Base-by-base conservation (phyloP, 2,888 invertebrate genomes). In the Rhodophaea formosa region DNA sequence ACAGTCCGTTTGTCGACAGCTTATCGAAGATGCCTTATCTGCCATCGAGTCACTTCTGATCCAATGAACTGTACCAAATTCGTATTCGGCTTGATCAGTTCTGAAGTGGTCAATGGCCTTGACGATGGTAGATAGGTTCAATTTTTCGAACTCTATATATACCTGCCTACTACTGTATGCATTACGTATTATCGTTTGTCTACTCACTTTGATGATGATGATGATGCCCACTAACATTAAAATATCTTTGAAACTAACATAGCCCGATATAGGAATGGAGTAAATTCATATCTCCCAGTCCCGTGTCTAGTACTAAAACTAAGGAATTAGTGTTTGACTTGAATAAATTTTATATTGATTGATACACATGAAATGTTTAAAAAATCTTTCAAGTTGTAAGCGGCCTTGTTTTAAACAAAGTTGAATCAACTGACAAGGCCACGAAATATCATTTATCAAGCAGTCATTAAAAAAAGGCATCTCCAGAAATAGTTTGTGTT, bases 1-100 rank as follows among this genome's bases (percentile, higher is more conserved):
- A 12, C 72, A 72, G 71, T 71, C 68, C 72, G 72, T 72, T 78
- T 74, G 75, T 79, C 74, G 74, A 78, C 80, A 75, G 79, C 74
- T 77, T 77, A 78, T 80, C 75, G 74, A 58, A 64, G 62, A 63
- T 63, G 29, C 55, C 64, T 78, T 80, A 83, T 84, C 82, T 72
- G 66, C 72, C 73, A 79, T 74, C 74, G 63, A 68, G 70, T 72
- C 70, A 76, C 79, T 79, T 82, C 75, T 75, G 74, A 74, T 71
- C 70, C 78, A 79, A 61, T 80, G 80, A 70, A 66, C 68, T 66
- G 77, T 72, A 69, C 67, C 61, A 58, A 62, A 63, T 65, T 59
- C 67, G 68, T 74, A 74, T 75, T 77, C 63, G 69, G 69, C 75
- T 73, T 79, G 71, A 80, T 80, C 75, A 64, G 67, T 65, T 79